phyloP scores from a whole-genome alignment of 1,140 invertebrate genomes.

The Drosophila pseudoananassae region DNA sequence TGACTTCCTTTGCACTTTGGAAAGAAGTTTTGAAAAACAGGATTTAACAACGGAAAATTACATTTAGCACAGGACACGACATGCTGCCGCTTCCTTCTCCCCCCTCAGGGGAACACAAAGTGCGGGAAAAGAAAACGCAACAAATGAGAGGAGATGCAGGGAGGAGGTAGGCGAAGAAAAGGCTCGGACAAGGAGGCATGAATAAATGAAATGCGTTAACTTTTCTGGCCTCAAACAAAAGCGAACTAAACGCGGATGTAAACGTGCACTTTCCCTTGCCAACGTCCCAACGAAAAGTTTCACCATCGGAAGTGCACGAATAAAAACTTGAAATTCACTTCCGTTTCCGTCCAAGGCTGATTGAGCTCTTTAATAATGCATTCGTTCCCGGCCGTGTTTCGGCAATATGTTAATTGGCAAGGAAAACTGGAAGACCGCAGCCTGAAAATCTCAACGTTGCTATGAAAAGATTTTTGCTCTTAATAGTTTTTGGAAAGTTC shows the following conservation, averaged over 20 bases:
- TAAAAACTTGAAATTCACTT: conserved; percentile 52
- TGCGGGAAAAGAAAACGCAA: conserved; percentile 26
- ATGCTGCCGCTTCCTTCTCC: conserved; percentile 42
- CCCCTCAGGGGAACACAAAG: conserved; percentile 32
- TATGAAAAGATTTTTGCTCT: conserved; percentile 56
- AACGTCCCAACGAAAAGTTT: conserved; percentile 21
- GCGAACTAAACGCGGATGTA: conserved; percentile 71
- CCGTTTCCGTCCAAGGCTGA: conserved; percentile 63
- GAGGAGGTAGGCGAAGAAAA: conserved; percentile 1
- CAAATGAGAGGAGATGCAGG: conserved; percentile 7
- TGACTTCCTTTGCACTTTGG: conserved; percentile 79
- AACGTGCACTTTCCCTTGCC: conserved; percentile 49
- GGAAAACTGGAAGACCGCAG: conserved; percentile 10
- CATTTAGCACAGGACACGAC: conserved; percentile 72
- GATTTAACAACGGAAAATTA: conserved; percentile 82
- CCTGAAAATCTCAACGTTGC: conserved; percentile 38
- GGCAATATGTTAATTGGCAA: conserved; percentile 60
- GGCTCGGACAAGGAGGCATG: conserved; percentile 69
- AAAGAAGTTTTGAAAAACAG: conserved; percentile 79
- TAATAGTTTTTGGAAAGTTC: conserved; percentile 71
- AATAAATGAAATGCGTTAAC: conserved; percentile 79
- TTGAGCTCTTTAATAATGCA: conserved; percentile 77
- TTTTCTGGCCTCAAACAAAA: conserved; percentile 69
- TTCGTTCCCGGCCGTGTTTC: not conserved
- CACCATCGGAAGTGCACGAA: conserved; percentile 15